Conservation (phyloP, 2,888 invertebrate genomes). For the Chrysolina haemoptera region DNA sequence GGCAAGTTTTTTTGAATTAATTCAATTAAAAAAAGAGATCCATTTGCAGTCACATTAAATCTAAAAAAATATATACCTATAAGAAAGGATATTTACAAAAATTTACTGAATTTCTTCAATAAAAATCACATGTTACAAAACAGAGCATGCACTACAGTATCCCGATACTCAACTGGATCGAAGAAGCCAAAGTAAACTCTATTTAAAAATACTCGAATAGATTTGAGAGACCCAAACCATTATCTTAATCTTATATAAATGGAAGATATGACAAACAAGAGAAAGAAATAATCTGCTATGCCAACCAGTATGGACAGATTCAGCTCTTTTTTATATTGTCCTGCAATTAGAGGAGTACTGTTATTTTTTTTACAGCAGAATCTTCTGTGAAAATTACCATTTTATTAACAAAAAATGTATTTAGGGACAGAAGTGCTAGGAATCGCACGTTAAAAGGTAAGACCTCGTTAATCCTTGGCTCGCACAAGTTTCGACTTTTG, state of each 20-base stretch:
- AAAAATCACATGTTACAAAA: constrained; percentile 24
- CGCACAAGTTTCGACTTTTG: too few species aligned
- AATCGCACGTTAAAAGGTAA: too few species aligned
- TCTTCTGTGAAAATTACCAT: too few species aligned
- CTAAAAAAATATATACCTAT: constrained; percentile 36
- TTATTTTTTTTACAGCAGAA: too few species aligned
- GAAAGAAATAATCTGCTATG: too few species aligned
- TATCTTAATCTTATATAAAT: not conserved
- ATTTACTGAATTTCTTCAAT: constrained; percentile 25
- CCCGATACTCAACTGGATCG: constrained; percentile 21
- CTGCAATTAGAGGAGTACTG: too few species aligned
- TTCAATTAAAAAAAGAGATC: constrained; percentile 46
- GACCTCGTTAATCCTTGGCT: too few species aligned
- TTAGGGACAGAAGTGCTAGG: too few species aligned
- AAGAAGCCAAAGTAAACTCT: constrained; percentile 6
- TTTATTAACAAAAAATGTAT: too few species aligned
- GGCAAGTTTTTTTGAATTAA: constrained; percentile 39
- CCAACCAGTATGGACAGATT: too few species aligned
- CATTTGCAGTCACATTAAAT: constrained; percentile 49
- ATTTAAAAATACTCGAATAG: not conserved
- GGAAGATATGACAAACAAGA: too few species aligned
- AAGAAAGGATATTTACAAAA: constrained; percentile 36
- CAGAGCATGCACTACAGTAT: constrained; percentile 16
- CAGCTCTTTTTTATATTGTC: too few species aligned
- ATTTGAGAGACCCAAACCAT: not conserved